phyloP scores from a whole-genome alignment of 2,113 vertebrate species.

The Cyprinus carpio region DNA sequence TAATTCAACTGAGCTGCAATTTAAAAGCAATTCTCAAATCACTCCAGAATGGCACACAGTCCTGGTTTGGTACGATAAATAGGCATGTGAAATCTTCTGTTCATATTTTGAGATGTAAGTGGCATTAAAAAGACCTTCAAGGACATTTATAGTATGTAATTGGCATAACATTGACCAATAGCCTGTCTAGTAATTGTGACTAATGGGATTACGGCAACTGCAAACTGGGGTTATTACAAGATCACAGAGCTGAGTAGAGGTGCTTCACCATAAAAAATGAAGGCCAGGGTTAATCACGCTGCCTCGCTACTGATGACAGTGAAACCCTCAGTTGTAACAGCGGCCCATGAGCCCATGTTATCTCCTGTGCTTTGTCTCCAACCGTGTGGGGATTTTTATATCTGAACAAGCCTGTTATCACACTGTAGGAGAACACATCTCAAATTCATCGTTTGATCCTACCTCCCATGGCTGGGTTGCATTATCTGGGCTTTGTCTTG shows the following conservation, averaged over 20 bases:
- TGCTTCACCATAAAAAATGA: slow-evolving; percentile 35
- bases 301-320: slow-evolving; percentile 29
- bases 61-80: not conserved
- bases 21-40: not conserved
- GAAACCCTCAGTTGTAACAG: not conserved
- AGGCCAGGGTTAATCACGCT: slow-evolving; percentile 21
- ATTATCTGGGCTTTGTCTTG: slow-evolving; percentile 77
- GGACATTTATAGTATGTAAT: slow-evolving; percentile 14
- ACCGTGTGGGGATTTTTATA: slow-evolving; percentile 11
- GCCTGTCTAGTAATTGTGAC: slow-evolving; percentile 44
- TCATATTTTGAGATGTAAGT: not conserved
- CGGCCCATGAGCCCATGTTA: not conserved
- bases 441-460: slow-evolving; percentile 65
- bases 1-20: not conserved
- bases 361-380: not conserved
- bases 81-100: not conserved
- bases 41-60: not conserved
- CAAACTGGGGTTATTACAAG: slow-evolving; percentile 1
- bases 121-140: slow-evolving; percentile 18
- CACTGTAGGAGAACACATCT: not conserved
- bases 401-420: not conserved
- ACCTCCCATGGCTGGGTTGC: slow-evolving; percentile 91
- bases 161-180: slow-evolving; percentile 39
- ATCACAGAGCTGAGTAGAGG: slow-evolving; percentile 26
- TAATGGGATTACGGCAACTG: slow-evolving; percentile 43